A percentile compares a stretch with the other conserved stretches of the same genome.
Evolutionary conservation across 1,140 invertebrate species (phyloP).

Genomic region (Homarus americanus): DNA sequence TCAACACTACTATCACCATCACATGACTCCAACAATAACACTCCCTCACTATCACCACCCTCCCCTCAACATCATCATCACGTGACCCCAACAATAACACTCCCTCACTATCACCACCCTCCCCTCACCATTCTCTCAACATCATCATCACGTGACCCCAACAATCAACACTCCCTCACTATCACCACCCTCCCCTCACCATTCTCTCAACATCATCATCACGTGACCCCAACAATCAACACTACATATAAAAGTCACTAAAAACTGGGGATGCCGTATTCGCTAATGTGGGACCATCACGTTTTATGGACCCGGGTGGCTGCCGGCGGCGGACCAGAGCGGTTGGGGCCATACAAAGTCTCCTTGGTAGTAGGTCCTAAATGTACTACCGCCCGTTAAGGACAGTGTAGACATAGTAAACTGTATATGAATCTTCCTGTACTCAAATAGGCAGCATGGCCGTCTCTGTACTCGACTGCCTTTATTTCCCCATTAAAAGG

Average conservation of each 20-base stretch:
- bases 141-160: not conserved
- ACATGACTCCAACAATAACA: not conserved
- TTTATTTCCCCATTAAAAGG: too few species aligned
- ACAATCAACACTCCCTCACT: not conserved
- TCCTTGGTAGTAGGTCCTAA: too few species aligned
- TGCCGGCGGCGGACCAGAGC: not conserved
- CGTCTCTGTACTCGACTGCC: too few species aligned
- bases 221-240: conserved; percentile 29
- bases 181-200: not conserved
- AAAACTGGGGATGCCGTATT: conserved; percentile 33
- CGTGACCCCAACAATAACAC: not conserved
- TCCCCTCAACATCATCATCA: not conserved
- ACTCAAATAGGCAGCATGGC: too few species aligned
- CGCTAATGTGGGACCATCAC: conserved; percentile 32
- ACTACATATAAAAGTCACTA: conserved; percentile 14
- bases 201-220: not conserved
- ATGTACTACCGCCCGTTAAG: too few species aligned
- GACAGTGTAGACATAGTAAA: too few species aligned
- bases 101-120: not conserved
- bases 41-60: not conserved
- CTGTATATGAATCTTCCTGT: too few species aligned
- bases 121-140: too few species aligned
- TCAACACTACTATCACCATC: not conserved
- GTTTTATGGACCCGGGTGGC: conserved; percentile 13
- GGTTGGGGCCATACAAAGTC: too few species aligned